A percentile compares a stretch with the other conserved stretches of the same genome.
Evolutionary conservation across 2,797 vertebrate species (phyloP).

Genomic region (Alectoris magna): DNA sequence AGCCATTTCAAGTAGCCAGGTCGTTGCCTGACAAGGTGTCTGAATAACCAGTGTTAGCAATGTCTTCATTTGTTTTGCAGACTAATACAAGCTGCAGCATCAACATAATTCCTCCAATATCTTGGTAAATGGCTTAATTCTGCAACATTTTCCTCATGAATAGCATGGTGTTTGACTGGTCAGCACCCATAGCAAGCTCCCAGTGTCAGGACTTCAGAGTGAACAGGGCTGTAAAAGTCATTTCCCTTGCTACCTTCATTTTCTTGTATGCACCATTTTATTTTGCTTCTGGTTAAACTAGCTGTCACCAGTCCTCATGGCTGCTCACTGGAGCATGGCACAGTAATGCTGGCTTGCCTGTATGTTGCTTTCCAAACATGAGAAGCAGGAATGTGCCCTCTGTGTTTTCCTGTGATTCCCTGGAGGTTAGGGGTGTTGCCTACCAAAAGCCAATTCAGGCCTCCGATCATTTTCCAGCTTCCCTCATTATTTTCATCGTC

Average conservation of each 20-base stretch:
- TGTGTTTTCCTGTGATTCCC: neutral
- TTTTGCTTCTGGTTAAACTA: conserved; percentile 63
- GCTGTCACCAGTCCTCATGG: conserved; percentile 51
- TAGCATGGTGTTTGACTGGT: conserved; percentile 8
- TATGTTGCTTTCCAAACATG: neutral
- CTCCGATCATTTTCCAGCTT: neutral
- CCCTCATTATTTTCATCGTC: neutral
- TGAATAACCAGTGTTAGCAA: neutral
- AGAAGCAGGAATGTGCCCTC: neutral
- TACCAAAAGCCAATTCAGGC: neutral
- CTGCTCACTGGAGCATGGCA: conserved; percentile 68
- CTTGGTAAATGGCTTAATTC: conserved; percentile 72
- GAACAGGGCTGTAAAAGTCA: conserved; percentile 35
- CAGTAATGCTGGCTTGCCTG: conserved; percentile 43
- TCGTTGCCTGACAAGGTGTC: neutral
- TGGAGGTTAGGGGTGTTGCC: neutral
- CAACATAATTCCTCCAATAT: conserved; percentile 65
- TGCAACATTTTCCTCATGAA: conserved; percentile 40
- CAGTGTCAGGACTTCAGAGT: conserved; percentile 4
- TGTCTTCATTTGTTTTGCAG: conserved; percentile 78
- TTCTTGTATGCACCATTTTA: conserved; percentile 43
- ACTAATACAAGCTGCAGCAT: conserved; percentile 74
- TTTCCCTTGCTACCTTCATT: conserved; percentile 23
- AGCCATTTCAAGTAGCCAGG: neutral
- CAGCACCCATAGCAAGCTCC: neutral